Base-by-base conservation (phyloP, 2,888 invertebrate species). In the Diadegma fenestrale region DNA sequence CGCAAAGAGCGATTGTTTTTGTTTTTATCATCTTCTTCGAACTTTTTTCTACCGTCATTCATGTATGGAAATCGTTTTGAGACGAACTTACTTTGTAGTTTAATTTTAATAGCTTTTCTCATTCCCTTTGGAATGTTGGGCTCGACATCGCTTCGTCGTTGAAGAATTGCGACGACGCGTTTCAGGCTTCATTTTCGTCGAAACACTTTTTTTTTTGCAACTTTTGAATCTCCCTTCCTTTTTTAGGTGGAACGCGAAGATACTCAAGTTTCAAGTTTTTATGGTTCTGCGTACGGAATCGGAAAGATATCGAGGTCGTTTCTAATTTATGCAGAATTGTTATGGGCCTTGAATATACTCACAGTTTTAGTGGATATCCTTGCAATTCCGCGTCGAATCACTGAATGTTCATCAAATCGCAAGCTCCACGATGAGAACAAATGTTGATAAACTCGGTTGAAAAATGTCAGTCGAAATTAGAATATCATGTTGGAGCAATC, bases 311-410 rank as follows among this genome's bases (percentile, higher is more conserved):
- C 37, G 37, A 37, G 37, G 37, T 37, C 22, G 26, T 58, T 14
- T 5, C 26, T 54, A 54, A 22, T 58, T 26, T n/a, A 66, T 5
- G 17, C 37, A 17, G 19, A 41, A 17, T 33, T 51, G 26, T 43
- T 14, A 1, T 33, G 19, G 22, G 26, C 7, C 19, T 30, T 0
- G 19, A 17, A n/a, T 69, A 17, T 69, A 71, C 61, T 79, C 45
- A 79, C 69, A 71, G 48, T 61, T 48, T 58, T 61, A 48, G 26
- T 10, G 37, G 61, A 45, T 45, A 69, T 37, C 61, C 19, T 61
- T 19, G 48, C 48, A 26, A 37, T 63, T 37, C 33, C 73, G 54
- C 73, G 54, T 66, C 58, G 80, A 80, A 73, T 66, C 19, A 80
- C 17, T 19, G 66, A 80, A 80, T 19, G 54, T 54, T 54, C 73